A percentile compares a stretch with the other conserved stretches of the same genome.
Evolutionary conservation across 2,113 vertebrate species (phyloP).

Genomic region (Oreocharis arfaki): DNA sequence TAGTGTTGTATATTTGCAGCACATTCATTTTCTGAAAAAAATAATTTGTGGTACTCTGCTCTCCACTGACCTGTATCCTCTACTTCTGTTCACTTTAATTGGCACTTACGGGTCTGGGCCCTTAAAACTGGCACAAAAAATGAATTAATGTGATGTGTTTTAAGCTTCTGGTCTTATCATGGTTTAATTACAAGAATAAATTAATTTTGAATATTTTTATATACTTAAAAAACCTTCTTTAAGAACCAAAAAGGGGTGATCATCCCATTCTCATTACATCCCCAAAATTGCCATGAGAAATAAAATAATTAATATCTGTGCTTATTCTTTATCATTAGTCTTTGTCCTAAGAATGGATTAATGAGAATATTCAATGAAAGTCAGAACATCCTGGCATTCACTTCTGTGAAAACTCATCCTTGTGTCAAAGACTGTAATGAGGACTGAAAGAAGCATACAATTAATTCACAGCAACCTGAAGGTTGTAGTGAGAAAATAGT

Average conservation of each 20-base stretch:
- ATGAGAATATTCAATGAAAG: constrained; percentile 60
- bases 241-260: background rate
- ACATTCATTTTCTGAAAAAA: background rate
- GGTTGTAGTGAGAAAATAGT: background rate
- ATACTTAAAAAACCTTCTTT: background rate
- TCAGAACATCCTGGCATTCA: constrained; percentile 8
- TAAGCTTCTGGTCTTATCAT: constrained; percentile 44
- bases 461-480: constrained; percentile 28
- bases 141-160: constrained; percentile 42
- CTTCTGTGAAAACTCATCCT: constrained; percentile 21
- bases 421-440: constrained; percentile 44
- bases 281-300: constrained; percentile 42
- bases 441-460: constrained; percentile 28
- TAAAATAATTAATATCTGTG: constrained; percentile 47
- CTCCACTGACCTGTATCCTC: background rate
- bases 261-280: constrained; percentile 34
- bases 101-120: background rate
- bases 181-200: constrained; percentile 52
- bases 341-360: constrained; percentile 52
- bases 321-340: constrained; percentile 33
- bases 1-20: background rate
- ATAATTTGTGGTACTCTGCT: background rate
- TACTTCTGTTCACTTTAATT: constrained; percentile 12
- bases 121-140: constrained; percentile 26
- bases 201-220: constrained; percentile 49